phyloP scores from a whole-genome alignment of 2,888 invertebrate genomes.

The Pollenia labialis region DNA sequence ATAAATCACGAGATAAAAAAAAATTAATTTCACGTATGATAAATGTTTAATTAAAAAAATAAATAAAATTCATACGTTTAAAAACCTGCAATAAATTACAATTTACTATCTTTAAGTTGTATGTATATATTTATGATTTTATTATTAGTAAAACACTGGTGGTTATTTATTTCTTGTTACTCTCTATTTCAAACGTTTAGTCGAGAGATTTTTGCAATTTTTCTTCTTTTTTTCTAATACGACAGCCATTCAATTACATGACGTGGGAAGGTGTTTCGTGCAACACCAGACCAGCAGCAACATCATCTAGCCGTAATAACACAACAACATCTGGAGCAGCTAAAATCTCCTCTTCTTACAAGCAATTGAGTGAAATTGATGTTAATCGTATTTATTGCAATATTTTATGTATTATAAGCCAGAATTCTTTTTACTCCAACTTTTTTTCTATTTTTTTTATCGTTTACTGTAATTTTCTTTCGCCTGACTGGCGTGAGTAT shows the following conservation, averaged over 20 bases:
- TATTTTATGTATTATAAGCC: conserved; percentile 22
- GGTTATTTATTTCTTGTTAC: conserved; percentile 48
- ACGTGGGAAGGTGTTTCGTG: conserved; percentile 63
- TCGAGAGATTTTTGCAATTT: not conserved
- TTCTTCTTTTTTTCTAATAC: conserved; percentile 53
- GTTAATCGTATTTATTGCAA: conserved; percentile 73
- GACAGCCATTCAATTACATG: conserved; percentile 73
- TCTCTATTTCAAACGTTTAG: conserved; percentile 12
- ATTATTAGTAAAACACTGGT: conserved; percentile 51
- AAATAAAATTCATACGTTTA: conserved; percentile 26
- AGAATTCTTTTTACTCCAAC: conserved; percentile 16
- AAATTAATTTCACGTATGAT: not conserved
- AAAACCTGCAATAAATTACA: conserved; percentile 6
- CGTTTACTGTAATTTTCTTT: conserved; percentile 20
- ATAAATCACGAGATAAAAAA: too few relatives aligned
- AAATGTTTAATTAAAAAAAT: conserved; percentile 20
- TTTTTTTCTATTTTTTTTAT: conserved; percentile 2
- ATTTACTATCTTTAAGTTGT: not conserved
- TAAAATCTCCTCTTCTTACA: conserved; percentile 53
- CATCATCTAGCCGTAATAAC: conserved; percentile 20
- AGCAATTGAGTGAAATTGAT: conserved; percentile 72
- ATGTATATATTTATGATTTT: conserved; percentile 33
- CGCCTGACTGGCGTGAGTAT: not conserved
- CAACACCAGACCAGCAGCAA: conserved; percentile 21
- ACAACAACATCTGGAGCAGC: conserved; percentile 38